phyloP scores from a whole-genome alignment of 1,140 invertebrate genomes.

The Chelonus insularis region DNA sequence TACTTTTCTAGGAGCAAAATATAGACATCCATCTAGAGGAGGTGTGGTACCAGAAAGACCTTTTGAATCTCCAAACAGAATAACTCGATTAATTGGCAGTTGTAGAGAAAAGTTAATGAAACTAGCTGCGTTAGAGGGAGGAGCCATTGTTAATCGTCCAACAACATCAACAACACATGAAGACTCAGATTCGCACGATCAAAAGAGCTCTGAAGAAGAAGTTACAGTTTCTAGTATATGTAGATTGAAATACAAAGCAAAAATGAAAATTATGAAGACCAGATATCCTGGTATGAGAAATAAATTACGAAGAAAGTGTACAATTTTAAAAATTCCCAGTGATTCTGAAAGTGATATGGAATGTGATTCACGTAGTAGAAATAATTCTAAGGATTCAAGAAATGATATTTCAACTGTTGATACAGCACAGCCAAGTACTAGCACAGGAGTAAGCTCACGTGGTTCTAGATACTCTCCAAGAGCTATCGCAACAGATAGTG shows the following conservation, averaged over 20 bases:
- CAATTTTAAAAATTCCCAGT: constrained; percentile 38
- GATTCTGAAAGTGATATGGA: constrained; percentile 36
- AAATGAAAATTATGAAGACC: constrained; percentile 43
- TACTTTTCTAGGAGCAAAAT: constrained; percentile 36
- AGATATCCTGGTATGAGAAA: constrained; percentile 39
- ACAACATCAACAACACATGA: not conserved
- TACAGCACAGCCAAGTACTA: constrained; percentile 54
- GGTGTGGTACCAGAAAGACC: constrained; percentile 41
- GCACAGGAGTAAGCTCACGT: constrained; percentile 48
- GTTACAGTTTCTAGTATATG: constrained; percentile 30
- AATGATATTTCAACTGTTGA: constrained; percentile 33
- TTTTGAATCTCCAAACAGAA: constrained; percentile 50
- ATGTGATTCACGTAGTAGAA: not conserved
- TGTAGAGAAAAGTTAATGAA: constrained; percentile 53
- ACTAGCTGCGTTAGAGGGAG: constrained; percentile 45
- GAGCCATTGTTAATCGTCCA: constrained; percentile 15
- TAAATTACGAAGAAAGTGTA: constrained; percentile 40
- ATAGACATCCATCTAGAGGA: constrained; percentile 30
- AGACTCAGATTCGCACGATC: constrained; percentile 2
- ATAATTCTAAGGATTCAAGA: not conserved
- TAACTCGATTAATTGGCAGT: constrained; percentile 52
- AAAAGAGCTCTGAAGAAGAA: constrained; percentile 11
- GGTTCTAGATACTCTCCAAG: constrained; percentile 38
- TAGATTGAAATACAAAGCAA: constrained; percentile 45
- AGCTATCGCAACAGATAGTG: constrained; percentile 33